Evolutionary conservation across 2,888 invertebrate species (phyloP).

Genomic region (Lysandra coridon): DNA sequence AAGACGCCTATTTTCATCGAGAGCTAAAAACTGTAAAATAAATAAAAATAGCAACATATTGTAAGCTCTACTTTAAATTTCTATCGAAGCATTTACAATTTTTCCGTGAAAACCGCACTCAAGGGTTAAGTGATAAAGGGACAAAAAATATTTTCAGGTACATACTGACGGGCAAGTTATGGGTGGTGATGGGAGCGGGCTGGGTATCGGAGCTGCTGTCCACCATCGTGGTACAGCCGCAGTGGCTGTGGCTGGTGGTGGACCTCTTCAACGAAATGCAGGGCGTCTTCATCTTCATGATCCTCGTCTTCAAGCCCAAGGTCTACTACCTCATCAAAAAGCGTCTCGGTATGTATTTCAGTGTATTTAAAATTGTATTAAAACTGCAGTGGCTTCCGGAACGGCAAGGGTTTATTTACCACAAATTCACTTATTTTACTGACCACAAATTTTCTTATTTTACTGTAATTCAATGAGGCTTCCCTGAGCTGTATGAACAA

Average conservation of each 20-base stretch:
- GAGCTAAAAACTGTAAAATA: not conserved
- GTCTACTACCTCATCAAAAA: constrained; percentile 81
- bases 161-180: constrained; percentile 85
- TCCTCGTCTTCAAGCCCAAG: constrained; percentile 85
- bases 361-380: not conserved
- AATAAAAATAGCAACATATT: too few species aligned
- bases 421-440: not conserved
- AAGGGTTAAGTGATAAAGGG: too few species aligned
- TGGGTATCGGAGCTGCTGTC: constrained; percentile 86
- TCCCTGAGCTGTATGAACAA: too few species aligned
- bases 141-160: constrained; percentile 68
- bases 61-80: too few species aligned
- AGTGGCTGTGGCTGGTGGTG: constrained; percentile 75
- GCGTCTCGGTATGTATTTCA: constrained; percentile 72
- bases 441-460: not conserved
- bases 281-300: constrained; percentile 86
- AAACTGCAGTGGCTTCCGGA: not conserved
- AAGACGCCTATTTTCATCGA: not conserved
- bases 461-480: too few species aligned
- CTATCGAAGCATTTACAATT: not conserved
- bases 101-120: not conserved
- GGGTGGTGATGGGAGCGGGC: constrained; percentile 89
- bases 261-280: constrained; percentile 86
- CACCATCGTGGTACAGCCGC: constrained; percentile 74
- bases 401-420: not conserved